These are phyloP conservation scores for Troides helena DNA, from an alignment of 2,888 invertebrate genomes.

Conservation along the genomic window DNA sequence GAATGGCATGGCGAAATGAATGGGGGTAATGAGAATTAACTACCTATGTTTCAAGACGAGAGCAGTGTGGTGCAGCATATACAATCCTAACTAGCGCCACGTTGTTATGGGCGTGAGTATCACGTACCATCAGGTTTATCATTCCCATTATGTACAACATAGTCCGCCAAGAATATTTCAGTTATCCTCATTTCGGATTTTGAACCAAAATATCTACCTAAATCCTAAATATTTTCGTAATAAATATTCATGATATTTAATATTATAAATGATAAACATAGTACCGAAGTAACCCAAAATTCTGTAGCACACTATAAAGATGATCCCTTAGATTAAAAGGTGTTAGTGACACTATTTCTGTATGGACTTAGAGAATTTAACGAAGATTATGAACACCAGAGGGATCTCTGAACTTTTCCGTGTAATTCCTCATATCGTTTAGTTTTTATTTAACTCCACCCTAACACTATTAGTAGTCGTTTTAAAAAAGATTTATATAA, in stretches of 20 bases:
- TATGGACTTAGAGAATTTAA: constrained; percentile 19
- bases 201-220: background rate
- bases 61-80: no score
- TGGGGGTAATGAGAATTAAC: no score
- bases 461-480: constrained; percentile 28
- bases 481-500: constrained; percentile 28
- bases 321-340: constrained; percentile 25
- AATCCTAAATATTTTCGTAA: background rate
- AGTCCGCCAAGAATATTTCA: background rate
- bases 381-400: constrained; percentile 14
- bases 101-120: no score
- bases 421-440: constrained; percentile 3
- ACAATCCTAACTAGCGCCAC: no score
- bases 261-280: constrained; percentile 22
- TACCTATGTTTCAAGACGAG: no score
- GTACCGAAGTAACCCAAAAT: constrained; percentile 25
- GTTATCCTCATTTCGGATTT: background rate
- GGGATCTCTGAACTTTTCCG: constrained; percentile 23
- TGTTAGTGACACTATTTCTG: constrained; percentile 29
- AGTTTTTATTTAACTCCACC: constrained; percentile 19
- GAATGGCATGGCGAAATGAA: no score
- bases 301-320: constrained; percentile 17
- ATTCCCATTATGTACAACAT: no score
- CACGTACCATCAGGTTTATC: no score
- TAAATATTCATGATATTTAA: constrained; percentile 7